Evolutionary conservation across 2,888 invertebrate genomes (phyloP).

Genomic region (Himalopsyche japonica): DNA sequence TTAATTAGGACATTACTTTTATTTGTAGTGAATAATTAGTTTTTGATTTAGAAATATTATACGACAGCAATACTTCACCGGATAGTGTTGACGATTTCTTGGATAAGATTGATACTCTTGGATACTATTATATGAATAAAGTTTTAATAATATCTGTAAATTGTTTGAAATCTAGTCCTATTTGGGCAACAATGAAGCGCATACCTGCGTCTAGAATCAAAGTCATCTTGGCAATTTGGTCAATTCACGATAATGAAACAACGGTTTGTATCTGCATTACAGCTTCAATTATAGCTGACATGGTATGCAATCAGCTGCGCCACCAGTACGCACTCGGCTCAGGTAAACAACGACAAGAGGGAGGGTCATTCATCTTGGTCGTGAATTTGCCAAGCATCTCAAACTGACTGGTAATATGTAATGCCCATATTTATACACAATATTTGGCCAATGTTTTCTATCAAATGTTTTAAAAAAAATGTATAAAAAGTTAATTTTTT

Average conservation of each 20-base stretch:
- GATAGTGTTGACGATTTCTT: too few species aligned
- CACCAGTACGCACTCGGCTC: not conserved
- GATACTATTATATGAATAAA: too few species aligned
- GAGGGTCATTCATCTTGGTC: constrained; percentile 5
- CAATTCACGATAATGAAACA: constrained; percentile 18
- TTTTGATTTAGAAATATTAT: too few species aligned
- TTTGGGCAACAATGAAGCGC: not conserved
- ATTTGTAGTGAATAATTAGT: too few species aligned
- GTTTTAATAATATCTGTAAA: not conserved
- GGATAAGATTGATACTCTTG: too few species aligned
- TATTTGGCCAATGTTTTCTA: too few species aligned
- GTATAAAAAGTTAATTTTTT: too few species aligned
- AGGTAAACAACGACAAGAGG: constrained; percentile 16
- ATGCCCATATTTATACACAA: too few species aligned
- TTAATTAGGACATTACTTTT: not conserved
- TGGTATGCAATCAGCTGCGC: constrained; percentile 31
- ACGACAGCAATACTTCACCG: too few species aligned
- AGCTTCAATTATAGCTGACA: constrained; percentile 35
- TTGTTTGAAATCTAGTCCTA: not conserved
- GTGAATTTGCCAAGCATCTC: not conserved
- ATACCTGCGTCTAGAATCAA: not conserved
- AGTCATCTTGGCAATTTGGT: not conserved
- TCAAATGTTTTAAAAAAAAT: too few species aligned
- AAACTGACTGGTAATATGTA: not conserved
- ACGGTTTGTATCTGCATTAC: constrained; percentile 20